Evolutionary conservation across 37 sponge, comb jelly and placozoan genomes (phyloP), one percentile per base, ranked within the genome.

Genomic region (Lycopodina hypogea): DNA sequence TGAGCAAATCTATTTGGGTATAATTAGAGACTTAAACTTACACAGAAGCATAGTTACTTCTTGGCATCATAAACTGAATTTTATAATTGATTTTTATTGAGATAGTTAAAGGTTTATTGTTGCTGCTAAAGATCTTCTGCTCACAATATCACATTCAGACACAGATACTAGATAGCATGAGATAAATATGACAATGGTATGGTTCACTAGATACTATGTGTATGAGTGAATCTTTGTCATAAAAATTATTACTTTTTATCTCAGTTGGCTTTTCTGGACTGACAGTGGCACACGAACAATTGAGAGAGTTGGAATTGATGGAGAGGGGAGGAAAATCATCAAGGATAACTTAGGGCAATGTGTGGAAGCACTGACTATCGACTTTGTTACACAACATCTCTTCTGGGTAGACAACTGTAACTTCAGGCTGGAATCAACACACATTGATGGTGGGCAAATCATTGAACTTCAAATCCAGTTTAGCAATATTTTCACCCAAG

Each of bases 241-340:
- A 7, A 60, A 23, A 39, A 29, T 45, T 71, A 42, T 45, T 40
- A 4, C 18, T 71, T 48, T 15, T 26, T 6, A 19, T 23, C 23
- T 65, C 69, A 83, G 81, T 58, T 80, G 81, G 81, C 9, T 80
- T 6, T 80, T 69, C 57, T 80, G 81, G 81, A 58, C 71, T 14
- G 71, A 83, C 58, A 76, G 37, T 33, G 48, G 37, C 18, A 76
- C 38, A 68, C 15, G 2, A 0, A 74, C 74, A 36, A 72, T 74
- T 42, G 71, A 69, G 60, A 70, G 71, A 28, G 71, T 60, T 3
- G 57, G 71, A 42, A 61, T 80, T 0, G 70, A 56, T 41, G 81
- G 81, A n/a, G 45, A 57, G 22, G 72, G 33, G 28, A 35, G 30
- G n/a, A 40, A 39, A 23, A 56, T 40, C 41, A 57, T 71, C 15